Percentiles rank a stretch among this genome's conserved stretches.
Conservation (phyloP, 2,888 invertebrate genomes). For the Drosophila atroscutellata region DNA sequence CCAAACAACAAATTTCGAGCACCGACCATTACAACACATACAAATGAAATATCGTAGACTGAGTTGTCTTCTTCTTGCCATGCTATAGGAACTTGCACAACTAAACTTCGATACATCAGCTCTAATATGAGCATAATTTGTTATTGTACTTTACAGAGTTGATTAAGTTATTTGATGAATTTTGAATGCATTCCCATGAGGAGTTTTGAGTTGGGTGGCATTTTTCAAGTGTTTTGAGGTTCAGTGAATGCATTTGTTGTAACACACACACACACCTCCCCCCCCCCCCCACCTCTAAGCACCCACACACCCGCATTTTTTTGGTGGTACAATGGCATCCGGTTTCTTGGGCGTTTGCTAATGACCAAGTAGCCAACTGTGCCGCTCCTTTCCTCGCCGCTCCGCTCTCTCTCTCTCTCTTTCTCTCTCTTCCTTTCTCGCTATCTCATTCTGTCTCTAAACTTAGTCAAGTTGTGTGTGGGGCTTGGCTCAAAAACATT, state of each 20-base stretch:
- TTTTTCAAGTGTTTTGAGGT: slow-evolving; percentile 12
- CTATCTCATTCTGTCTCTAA: slow-evolving; percentile 2
- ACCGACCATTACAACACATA: no score
- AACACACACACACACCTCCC: no score
- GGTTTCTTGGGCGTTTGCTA: slow-evolving; percentile 22
- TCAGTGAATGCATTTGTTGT: slow-evolving; percentile 25
- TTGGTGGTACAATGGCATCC: slow-evolving; percentile 28
- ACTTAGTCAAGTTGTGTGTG: slow-evolving; percentile 34
- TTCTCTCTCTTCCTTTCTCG: background rate
- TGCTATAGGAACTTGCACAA: background rate
- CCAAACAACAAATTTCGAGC: no score
- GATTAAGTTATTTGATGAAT: background rate
- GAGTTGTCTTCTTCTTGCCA: background rate
- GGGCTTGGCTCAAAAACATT: slow-evolving; percentile 66
- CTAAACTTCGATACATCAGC: background rate
- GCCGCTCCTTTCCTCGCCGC: background rate
- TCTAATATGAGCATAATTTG: background rate
- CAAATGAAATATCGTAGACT: background rate
- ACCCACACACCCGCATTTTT: slow-evolving; percentile 6
- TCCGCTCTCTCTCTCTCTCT: background rate
- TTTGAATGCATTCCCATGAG: background rate
- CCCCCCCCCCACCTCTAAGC: no score
- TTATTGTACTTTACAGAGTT: background rate
- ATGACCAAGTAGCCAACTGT: slow-evolving; percentile 33
- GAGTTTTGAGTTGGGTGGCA: background rate